Base-by-base conservation (phyloP, 2,113 vertebrate species). In the Tichodroma muraria region DNA sequence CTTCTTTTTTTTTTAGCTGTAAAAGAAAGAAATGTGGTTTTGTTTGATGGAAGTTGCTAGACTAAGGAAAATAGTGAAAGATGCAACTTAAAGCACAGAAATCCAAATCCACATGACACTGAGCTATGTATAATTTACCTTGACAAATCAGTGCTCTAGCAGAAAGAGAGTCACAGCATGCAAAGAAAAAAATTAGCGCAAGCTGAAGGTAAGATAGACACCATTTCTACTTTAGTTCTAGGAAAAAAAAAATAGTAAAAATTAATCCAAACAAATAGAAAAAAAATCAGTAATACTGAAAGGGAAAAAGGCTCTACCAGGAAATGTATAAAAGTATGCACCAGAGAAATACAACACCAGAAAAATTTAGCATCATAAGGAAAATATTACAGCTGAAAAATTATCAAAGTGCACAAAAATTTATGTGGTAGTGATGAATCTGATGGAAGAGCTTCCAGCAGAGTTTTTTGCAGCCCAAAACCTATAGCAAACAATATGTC, bases 91-190 rank as follows among this genome's bases (percentile, higher is more conserved):
- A 93, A 90, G 76, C 68, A 69, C 35, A 83, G 72, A 88, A 92
- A 88, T 78, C 82, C 85, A 88, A 92, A 88, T 78, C 82, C 85
- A 83, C 80, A 69, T 35, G 73, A 78, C 85, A 84, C 19, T 84
- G 69, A 84, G 57, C 65, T 88, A 60, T 65, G 85, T 93, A 95
- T 89, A 95, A 93, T 96, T 96, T 95, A 85, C 94, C 85, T 64
- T 90, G 85, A 94, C 76, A 93, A 95, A 95, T 95, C 88, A 88
- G 40, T 84, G 72, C 72, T 88, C 72, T 37, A 81, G 52, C 69
- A 94, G 88, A 93, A 91, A 91, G 79, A 93, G 84, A 78, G 69
- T 75, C 91, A 95, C 90, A 94, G 85, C 94, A 90, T 91, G 90
- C 27, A 88, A 94, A 83, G 68, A 88, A 90, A 97, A 93, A 93